Evolutionary conservation across 2,797 vertebrate species (phyloP), one percentile per base, ranked within the genome.

Genomic region (Tenualosa thibaudeaui): DNA sequence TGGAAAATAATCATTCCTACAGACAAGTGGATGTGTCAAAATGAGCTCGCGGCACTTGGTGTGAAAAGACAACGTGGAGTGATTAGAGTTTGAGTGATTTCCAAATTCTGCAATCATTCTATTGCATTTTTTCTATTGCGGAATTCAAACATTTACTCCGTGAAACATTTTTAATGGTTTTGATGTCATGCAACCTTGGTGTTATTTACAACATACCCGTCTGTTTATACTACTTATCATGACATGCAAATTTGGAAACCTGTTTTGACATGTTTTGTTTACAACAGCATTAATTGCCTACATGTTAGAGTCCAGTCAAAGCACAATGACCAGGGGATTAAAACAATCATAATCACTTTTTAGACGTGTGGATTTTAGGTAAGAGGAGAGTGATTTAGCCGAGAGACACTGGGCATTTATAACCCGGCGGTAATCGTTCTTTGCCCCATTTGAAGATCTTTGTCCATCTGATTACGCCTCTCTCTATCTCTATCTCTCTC

Each of bases 401-500:
- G 68, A 75, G 37, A 78, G 71, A 71, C 54, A 75, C 26, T 58
- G 10, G 50, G 60, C 65, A 71, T 83, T 86, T 92, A 86, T 88
- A 91, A 91, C 91, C 78, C 50, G 81, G 81, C 60, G 89, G 91
- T 93, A 91, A 92, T 92, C 91, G 91, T 81, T 82, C 71, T 90
- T 89, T 92, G 92, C 43, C 91, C 92, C 90, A 90, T 92, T 93
- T 92, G 89, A 85, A 87, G 87, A 89, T 81, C 90, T 88, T 90
- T 90, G 86, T 91, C 85, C 82, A 86, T 89, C 90, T 93, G 92
- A 91, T 89, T 88, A 93, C 91, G 88, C 86, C 87, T 93, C 94
- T 95, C 96, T 96, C 94, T 95, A 94, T 90, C 86, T 94, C 87
- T 93, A 94, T 95, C 96, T 96, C 94, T 95, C 94, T 90, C 86